A percentile compares a stretch with the other conserved stretches of the same genome.
These are phyloP conservation scores for Bombylius discolor DNA, from an alignment of 2,888 invertebrate genomes.

Conservation along the genomic window DNA sequence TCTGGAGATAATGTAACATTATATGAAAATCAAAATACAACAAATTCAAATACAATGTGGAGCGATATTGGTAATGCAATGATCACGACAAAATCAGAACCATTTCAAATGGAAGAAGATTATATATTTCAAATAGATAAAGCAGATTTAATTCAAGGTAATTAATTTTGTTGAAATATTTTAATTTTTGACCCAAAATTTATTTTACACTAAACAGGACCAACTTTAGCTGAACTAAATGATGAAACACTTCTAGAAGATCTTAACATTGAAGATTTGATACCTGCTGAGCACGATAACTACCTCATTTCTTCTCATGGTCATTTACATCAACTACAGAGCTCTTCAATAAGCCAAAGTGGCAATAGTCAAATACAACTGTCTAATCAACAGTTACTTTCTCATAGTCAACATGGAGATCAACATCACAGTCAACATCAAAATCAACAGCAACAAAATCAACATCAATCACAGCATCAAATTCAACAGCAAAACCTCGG, in stretches of 20 bases:
- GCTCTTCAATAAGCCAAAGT: not conserved
- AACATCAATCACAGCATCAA: slow-evolving; percentile 18
- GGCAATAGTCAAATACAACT: not conserved
- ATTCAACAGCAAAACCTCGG: slow-evolving; percentile 13
- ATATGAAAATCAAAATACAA: slow-evolving; percentile 24
- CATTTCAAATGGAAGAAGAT: slow-evolving; percentile 73
- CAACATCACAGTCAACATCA: slow-evolving; percentile 16
- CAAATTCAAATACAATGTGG: slow-evolving; percentile 36
- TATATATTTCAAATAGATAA: slow-evolving; percentile 83
- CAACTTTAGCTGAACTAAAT: slow-evolving; percentile 73
- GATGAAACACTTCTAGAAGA: slow-evolving; percentile 69
- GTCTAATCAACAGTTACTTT: slow-evolving; percentile 19
- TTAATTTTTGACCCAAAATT: not conserved
- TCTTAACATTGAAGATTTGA: slow-evolving; percentile 72
- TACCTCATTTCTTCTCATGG: slow-evolving; percentile 7
- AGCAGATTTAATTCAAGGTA: slow-evolving; percentile 60
- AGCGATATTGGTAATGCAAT: slow-evolving; percentile 35
- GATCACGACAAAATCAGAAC: slow-evolving; percentile 40
- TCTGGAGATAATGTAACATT: slow-evolving; percentile 18
- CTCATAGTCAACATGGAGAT: slow-evolving; percentile 18
- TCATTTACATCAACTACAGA: slow-evolving; percentile 17
- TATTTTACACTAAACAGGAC: slow-evolving; percentile 36
- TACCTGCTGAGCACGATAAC: slow-evolving; percentile 18
- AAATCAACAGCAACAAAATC: slow-evolving; percentile 20
- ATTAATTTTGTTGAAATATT: too few species aligned